Conservation (phyloP, 2,888 invertebrate genomes). For the Drosophila paracracens region DNA sequence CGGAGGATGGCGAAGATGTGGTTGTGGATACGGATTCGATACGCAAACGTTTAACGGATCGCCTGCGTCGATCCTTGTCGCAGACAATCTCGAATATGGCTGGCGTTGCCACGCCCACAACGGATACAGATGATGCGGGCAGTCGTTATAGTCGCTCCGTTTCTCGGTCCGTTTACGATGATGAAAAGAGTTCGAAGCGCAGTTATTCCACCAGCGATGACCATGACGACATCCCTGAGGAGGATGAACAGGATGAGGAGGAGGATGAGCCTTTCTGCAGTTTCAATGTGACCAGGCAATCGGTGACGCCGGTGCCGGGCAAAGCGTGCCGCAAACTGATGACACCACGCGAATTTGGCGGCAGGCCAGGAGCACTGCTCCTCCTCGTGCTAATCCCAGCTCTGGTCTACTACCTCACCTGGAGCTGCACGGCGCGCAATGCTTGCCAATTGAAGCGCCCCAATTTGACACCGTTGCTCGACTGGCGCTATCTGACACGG, state of each 20-base stretch:
- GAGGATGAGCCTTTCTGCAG: constrained; percentile 72
- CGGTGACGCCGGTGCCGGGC: constrained; percentile 45
- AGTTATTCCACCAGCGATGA: constrained; percentile 76
- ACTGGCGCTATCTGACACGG: constrained; percentile 68
- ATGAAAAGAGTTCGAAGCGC: constrained; percentile 82
- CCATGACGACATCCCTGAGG: constrained; percentile 60
- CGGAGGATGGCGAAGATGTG: constrained; percentile 61
- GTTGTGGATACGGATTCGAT: constrained; percentile 76
- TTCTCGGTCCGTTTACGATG: constrained; percentile 83
- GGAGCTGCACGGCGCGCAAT: constrained; percentile 75
- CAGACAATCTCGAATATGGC: constrained; percentile 73
- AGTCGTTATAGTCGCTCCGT: constrained; percentile 78
- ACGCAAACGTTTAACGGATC: constrained; percentile 80
- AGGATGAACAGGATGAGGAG: constrained; percentile 47
- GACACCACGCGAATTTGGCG: constrained; percentile 81
- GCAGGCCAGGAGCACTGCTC: constrained; percentile 72
- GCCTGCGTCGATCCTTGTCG: constrained; percentile 83
- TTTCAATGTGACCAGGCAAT: constrained; percentile 63
- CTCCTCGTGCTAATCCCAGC: constrained; percentile 73
- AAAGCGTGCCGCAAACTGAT: constrained; percentile 72
- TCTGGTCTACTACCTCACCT: constrained; percentile 80
- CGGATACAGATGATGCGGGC: constrained; percentile 60
- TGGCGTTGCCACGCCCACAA: constrained; percentile 62
- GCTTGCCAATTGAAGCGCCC: constrained; percentile 69
- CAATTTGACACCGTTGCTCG: constrained; percentile 56